Evolutionary conservation across 1,140 invertebrate species (phyloP), one percentile per base, ranked within the genome.

Genomic region (Araneus ventricosus): DNA sequence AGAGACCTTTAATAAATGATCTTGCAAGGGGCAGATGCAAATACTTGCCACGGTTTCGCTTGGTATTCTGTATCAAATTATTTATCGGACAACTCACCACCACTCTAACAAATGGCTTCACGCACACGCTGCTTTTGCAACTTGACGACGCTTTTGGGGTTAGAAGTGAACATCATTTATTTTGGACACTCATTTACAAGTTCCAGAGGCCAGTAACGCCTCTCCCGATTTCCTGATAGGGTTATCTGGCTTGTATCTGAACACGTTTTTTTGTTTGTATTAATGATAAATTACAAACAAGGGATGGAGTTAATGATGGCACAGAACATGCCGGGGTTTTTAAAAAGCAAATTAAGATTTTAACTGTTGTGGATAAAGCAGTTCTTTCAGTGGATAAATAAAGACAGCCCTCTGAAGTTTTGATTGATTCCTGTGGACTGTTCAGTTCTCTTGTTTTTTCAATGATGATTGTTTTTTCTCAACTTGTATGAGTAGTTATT

Each of bases 41-140:
- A 37, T 20, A 34, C n/a, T 37, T 39, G 14, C 88, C 34, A 59
- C 45, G 41, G 52, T 57, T 90, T 34, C 17, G 10, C 80, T 90
- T 22, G 70, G 67, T 75, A 90, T 80, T 90, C 88, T 37, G 39
- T 88, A 88, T 75, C 87, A 63, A 70, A 70, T 88, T 70, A 88
- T 88, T 88, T 37, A 88, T 88, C 87, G 87, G 37, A 88, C n/a
- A n/a, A n/a, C 88, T 80, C 88, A 90, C 80, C 88, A 70, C 41
- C n/a, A 80, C 37, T 90, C 45, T 90, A 90, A 90, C 88, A 79
- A 90, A 90, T 90, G 88, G 39, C 41, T 59, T 59, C 59, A 17
- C 87, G 17, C 63, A n/a, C 87, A 27, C 30, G 67, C 41, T 30
- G 45, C 22, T 52, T 52, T 57, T 90, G 30, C 88, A 79, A 70